phyloP scores from a whole-genome alignment of 37 sponge, comb jelly and placozoan genomes.

The Chondrosia reniformis region DNA sequence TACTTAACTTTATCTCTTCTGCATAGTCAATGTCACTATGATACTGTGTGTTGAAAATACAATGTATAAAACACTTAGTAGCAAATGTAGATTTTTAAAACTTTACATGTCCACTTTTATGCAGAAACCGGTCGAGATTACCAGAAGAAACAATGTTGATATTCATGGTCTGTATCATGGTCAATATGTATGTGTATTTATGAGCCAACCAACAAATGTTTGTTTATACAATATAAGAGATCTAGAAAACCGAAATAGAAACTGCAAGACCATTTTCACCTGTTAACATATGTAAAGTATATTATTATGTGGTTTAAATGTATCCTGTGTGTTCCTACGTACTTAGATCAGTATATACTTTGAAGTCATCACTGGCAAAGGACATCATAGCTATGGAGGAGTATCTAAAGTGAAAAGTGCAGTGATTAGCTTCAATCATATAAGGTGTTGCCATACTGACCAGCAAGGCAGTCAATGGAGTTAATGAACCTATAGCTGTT shows the following conservation, averaged over 20 bases:
- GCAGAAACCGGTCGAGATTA: slow-evolving; percentile 16
- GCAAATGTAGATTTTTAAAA: no score
- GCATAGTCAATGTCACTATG: no score
- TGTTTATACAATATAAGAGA: no score
- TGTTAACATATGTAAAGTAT: not conserved
- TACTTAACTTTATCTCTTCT: no score
- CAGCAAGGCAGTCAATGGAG: no score
- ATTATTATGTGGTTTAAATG: not conserved
- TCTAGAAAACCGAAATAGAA: no score
- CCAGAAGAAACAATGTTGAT: slow-evolving; percentile 39
- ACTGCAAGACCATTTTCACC: not conserved
- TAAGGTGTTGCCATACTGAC: no score
- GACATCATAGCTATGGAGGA: slow-evolving; percentile 63
- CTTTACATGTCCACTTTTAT: no score
- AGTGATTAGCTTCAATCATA: slow-evolving; percentile 29
- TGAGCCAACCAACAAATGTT: no score
- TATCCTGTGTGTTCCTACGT: not conserved
- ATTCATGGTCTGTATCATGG: slow-evolving; percentile 56
- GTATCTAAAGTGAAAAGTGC: slow-evolving; percentile 71
- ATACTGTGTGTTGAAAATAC: no score
- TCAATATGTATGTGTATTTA: not conserved
- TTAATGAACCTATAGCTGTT: no score
- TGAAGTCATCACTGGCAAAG: slow-evolving; percentile 72
- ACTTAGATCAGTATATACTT: not conserved
- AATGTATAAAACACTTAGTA: no score